Base-by-base conservation (phyloP, 1,140 invertebrate species). In the Agrilus planipennis region DNA sequence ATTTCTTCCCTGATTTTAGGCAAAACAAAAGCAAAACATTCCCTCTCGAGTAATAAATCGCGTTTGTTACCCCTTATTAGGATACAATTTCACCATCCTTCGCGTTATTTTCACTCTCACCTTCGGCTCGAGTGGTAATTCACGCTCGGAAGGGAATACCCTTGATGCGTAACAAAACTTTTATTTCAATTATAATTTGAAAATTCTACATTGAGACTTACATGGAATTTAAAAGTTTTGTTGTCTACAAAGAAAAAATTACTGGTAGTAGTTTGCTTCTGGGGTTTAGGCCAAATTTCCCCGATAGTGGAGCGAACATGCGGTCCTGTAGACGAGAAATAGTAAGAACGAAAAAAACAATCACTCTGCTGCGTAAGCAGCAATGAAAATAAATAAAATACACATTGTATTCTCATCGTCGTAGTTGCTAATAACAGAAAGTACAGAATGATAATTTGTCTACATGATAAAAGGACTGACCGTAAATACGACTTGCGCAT, bases 271-370 rank as follows among this genome's bases (percentile, higher is more conserved):
- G 31, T 45, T 54, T 68, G 60, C 15, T 54, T 34, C 47, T 66
- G 61, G 0, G 70, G 69, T 55, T 67, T 66, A 0, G 71, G 71
- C 71, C 71, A 73, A n/a, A 71, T 57, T 45, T 62, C 62, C 9
- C 71, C 71, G 49, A 65, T 63, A 1, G 70, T 71, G 0, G 70
- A 53, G 3, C 35, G 36, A 1, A 57, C 46, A 39, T 15, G 17
- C 3, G 59, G 58, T n/a, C 60, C 60, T 18, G 6, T 14, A 35
- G 4, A 18, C 9, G 6, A 19, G 29, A 6, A 14, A 9, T 5
- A 31, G 29, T 14, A 31, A 14, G 14, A 6, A 14, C 29, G 14
- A n/a, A 6, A 6, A 9, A n/a, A 9, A 31, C 29, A 31, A 10
- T 6, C 14, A 31, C 29, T 5, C 15, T 31, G 6, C 29, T 6